Percentiles rank a stretch among this genome's conserved stretches.
phyloP scores from a whole-genome alignment of 2,113 vertebrate species.

The Scortum barcoo region DNA sequence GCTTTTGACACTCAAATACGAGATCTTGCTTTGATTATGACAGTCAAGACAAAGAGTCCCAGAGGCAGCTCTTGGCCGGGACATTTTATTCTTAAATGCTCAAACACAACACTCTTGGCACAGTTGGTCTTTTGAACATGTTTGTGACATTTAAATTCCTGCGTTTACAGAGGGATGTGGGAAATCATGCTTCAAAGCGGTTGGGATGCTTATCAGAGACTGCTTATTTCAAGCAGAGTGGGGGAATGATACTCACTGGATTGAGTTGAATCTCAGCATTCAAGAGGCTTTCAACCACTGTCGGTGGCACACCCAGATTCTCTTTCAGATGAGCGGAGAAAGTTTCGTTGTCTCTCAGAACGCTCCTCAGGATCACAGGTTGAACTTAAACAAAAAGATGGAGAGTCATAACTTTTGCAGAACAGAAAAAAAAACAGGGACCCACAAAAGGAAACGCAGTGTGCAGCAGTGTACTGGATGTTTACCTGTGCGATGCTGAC shows the following conservation, averaged over 20 bases:
- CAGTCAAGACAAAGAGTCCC: constrained; percentile 20
- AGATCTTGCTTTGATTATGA: constrained; percentile 8
- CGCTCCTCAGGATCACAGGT: constrained; percentile 65
- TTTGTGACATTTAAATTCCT: constrained; percentile 16
- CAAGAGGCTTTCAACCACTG: constrained; percentile 72
- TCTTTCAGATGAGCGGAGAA: constrained; percentile 76
- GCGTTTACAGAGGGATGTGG: constrained; percentile 3
- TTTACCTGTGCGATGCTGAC: not conserved
- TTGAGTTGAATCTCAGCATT: constrained; percentile 64
- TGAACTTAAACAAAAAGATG: constrained; percentile 59
- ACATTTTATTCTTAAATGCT: constrained; percentile 25
- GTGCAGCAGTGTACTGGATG: not conserved
- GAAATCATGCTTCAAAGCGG: not conserved
- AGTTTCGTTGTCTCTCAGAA: constrained; percentile 78
- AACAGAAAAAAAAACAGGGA: not conserved
- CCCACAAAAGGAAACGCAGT: not conserved
- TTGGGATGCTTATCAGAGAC: not conserved
- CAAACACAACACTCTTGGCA: not conserved
- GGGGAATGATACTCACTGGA: constrained; percentile 66
- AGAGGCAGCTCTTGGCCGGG: constrained; percentile 4
- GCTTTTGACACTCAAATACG: constrained; percentile 30
- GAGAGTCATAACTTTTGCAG: constrained; percentile 2
- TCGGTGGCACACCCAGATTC: constrained; percentile 62
- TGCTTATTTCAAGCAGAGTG: not conserved
- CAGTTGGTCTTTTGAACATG: constrained; percentile 14